Evolutionary conservation across 2,797 vertebrate species (phyloP).

Genomic region (Protosalanx chinensis): DNA sequence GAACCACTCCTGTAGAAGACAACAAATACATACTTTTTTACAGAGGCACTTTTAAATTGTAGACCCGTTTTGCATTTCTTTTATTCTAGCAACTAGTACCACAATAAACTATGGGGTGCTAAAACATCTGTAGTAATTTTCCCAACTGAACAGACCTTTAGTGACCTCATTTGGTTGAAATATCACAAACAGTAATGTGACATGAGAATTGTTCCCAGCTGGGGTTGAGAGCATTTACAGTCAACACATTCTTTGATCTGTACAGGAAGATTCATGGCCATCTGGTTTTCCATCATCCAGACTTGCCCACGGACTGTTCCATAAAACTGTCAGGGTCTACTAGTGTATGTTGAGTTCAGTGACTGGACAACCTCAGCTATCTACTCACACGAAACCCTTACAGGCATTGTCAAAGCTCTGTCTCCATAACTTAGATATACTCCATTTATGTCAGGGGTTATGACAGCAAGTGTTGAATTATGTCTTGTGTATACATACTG

Average conservation of each 20-base stretch:
- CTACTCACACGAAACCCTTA: background rate
- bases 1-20: no score
- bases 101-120: background rate
- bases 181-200: background rate
- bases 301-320: background rate
- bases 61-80: no score
- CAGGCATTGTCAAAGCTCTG: no score
- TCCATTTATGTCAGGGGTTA: no score
- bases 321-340: background rate
- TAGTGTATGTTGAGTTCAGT: background rate
- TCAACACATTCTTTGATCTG: background rate
- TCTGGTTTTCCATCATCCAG: background rate
- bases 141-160: background rate
- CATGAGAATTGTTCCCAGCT: slow-evolving; percentile 1
- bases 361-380: background rate
- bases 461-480: no score
- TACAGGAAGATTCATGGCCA: background rate
- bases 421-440: no score
- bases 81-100: background rate
- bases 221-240: slow-evolving; percentile 4
- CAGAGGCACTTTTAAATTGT: no score
- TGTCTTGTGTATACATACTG: no score
- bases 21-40: no score
- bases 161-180: slow-evolving; percentile 1
- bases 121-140: slow-evolving; percentile 13